These are phyloP conservation scores for Alsophila aescularia DNA, from an alignment of 2,888 invertebrate genomes.

Conservation along the genomic window DNA sequence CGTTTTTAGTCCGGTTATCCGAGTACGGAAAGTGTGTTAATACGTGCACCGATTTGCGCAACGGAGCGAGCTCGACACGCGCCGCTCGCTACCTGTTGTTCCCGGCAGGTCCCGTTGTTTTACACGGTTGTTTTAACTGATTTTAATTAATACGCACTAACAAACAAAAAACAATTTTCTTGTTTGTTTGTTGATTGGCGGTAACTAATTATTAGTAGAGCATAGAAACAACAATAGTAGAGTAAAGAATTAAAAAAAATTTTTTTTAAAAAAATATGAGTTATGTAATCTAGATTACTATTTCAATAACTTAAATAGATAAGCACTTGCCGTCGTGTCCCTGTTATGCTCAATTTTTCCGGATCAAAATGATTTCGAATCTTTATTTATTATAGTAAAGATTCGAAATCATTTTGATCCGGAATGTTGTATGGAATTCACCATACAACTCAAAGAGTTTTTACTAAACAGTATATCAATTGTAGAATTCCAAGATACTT, in stretches of 20 bases:
- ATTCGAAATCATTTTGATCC: too few relatives aligned
- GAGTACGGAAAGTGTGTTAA: conserved; percentile 74
- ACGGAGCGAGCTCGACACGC: conserved; percentile 70
- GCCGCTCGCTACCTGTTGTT: conserved; percentile 45
- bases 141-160: neutral
- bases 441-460: neutral
- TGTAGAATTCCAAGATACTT: neutral
- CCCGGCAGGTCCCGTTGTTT: conserved; percentile 66
- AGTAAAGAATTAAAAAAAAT: too few relatives aligned
- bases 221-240: neutral
- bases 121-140: conserved; percentile 8
- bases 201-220: neutral
- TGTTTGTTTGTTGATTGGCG: too few relatives aligned
- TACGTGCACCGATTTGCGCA: conserved; percentile 67
- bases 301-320: neutral
- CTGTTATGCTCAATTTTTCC: too few relatives aligned
- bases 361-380: neutral
- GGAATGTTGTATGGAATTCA: neutral
- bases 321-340: neutral
- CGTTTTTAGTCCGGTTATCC: conserved; percentile 70
- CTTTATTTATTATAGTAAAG: too few relatives aligned
- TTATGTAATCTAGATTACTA: too few relatives aligned
- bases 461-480: neutral
- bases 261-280: too few relatives aligned
- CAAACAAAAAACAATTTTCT: too few relatives aligned